A percentile compares a stretch with the other conserved stretches of the same genome.
Evolutionary conservation across 1,140 invertebrate species (phyloP).

Genomic region (Drosophila auraria): DNA sequence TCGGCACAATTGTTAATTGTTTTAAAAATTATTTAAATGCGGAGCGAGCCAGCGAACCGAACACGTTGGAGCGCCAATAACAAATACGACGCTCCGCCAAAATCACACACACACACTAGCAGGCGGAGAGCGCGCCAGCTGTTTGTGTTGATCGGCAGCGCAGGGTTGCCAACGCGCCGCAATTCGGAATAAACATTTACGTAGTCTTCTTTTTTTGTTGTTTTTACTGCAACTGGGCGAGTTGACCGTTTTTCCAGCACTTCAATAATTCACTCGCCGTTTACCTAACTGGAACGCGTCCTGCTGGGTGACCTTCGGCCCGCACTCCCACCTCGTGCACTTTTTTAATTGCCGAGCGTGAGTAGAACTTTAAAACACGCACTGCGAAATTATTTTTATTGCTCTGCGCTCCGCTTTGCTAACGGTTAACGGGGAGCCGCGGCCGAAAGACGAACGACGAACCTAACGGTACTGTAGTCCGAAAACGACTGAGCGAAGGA

Average conservation of each 20-base stretch:
- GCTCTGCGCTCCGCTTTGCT: constrained; percentile 28
- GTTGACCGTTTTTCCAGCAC: constrained; percentile 7
- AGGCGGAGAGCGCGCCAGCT: constrained; percentile 15
- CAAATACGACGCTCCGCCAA: constrained; percentile 46
- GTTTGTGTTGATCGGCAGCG: constrained; percentile 33
- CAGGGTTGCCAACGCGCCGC: constrained; percentile 13
- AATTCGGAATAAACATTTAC: constrained; percentile 16
- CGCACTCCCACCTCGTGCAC: constrained; percentile 34
- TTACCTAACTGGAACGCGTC: constrained; percentile 46
- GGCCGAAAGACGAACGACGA: constrained; percentile 27
- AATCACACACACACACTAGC: constrained; percentile 5
- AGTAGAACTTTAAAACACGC: constrained; percentile 65
- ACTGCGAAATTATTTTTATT: constrained; percentile 66
- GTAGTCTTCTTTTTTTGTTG: not conserved
- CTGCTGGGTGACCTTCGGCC: constrained; percentile 56
- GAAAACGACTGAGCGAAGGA: constrained; percentile 61
- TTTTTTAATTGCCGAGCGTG: constrained; percentile 57
- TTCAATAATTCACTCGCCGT: constrained; percentile 45
- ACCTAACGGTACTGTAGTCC: constrained; percentile 63
- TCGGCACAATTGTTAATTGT: constrained; percentile 52
- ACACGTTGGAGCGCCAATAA: constrained; percentile 63
- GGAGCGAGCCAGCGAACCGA: constrained; percentile 40
- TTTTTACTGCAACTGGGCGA: not conserved
- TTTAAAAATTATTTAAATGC: constrained; percentile 46
- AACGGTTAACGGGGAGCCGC: constrained; percentile 8